Conservation (phyloP, 2,888 invertebrate genomes). For the Ypsolopha scabrella region DNA sequence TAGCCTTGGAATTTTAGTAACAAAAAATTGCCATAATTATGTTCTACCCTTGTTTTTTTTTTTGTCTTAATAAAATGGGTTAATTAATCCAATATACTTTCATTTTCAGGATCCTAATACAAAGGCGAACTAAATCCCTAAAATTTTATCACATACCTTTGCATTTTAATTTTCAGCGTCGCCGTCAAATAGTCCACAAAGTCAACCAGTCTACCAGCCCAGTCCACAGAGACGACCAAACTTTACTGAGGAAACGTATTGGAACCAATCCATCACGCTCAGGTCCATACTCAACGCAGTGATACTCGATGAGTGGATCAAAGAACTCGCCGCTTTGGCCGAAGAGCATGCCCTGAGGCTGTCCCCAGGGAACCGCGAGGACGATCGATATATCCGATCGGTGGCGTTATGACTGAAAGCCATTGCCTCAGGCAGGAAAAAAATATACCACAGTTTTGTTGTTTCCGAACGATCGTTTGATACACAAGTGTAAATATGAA, state of each 20-base stretch:
- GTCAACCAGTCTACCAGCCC: conserved; percentile 12
- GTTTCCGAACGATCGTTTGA: not conserved
- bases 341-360: conserved; percentile 87
- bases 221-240: conserved; percentile 34
- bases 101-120: not conserved
- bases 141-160: not conserved
- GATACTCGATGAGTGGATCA: conserved; percentile 94
- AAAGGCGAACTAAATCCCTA: not conserved
- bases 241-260: conserved; percentile 56
- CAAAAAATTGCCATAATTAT: too few relatives aligned
- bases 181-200: conserved; percentile 11
- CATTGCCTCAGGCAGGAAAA: conserved; percentile 23
- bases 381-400: conserved; percentile 41
- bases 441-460: not conserved
- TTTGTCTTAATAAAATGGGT: not conserved
- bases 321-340: conserved; percentile 93
- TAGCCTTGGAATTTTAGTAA: too few relatives aligned
- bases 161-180: conserved; percentile 19
- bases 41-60: too few relatives aligned
- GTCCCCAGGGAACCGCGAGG: conserved; percentile 39
- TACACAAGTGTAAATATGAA: not conserved
- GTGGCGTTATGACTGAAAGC: conserved; percentile 60
- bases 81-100: not conserved
- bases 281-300: conserved; percentile 75
- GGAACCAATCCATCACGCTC: conserved; percentile 54